These are phyloP conservation scores for Leptinotarsa texana DNA, from an alignment of 1,140 invertebrate species.

Conservation along the genomic window DNA sequence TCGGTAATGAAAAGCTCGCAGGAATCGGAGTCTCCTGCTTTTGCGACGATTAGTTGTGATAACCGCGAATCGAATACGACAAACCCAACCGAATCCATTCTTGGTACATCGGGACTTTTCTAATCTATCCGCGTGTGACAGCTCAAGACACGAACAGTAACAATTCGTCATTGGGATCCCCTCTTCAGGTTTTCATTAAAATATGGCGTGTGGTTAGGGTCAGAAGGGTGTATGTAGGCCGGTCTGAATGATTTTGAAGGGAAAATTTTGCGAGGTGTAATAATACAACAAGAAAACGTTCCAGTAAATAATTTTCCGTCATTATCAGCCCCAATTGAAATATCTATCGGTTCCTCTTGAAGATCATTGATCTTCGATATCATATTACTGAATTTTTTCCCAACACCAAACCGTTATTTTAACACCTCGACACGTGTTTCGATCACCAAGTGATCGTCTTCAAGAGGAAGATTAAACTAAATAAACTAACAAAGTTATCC, in stretches of 20 bases:
- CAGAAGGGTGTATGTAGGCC: not conserved
- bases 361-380: too few relatives aligned
- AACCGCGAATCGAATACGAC: not conserved
- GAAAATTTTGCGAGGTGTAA: not conserved
- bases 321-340: too few relatives aligned
- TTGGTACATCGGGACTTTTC: not conserved
- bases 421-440: too few relatives aligned
- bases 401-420: too few relatives aligned
- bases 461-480: too few relatives aligned
- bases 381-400: too few relatives aligned
- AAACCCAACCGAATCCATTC: not conserved
- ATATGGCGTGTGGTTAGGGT: not conserved
- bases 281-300: not conserved
- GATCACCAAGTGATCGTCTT: too few relatives aligned
- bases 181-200: constrained; percentile 1
- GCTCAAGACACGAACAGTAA: not conserved
- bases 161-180: not conserved
- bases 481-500: too few relatives aligned
- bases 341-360: too few relatives aligned
- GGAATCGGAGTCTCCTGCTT: not conserved
- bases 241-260: too few relatives aligned
- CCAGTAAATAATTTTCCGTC: too few relatives aligned
- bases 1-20: not conserved
- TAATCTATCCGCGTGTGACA: constrained; percentile 4
- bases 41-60: not conserved